A percentile compares a stretch with the other conserved stretches of the same genome.
These are phyloP conservation scores for Odontophorus gujanensis DNA, from an alignment of 2,113 vertebrate species.

Conservation along the genomic window DNA sequence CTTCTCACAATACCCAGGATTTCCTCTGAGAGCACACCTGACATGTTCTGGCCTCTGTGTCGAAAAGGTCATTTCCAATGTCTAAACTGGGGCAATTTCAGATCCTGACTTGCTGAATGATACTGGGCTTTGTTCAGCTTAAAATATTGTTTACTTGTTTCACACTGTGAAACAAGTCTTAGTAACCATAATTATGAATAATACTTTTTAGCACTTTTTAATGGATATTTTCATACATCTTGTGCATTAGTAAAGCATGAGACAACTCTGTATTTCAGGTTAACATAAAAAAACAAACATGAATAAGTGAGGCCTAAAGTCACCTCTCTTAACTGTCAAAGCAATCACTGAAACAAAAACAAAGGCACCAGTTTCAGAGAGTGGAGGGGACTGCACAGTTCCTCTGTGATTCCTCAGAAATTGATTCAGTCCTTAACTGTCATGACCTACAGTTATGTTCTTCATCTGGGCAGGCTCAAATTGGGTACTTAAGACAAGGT, in stretches of 20 bases:
- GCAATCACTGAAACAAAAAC: background rate
- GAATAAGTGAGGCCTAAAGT: background rate
- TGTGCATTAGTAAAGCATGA: background rate
- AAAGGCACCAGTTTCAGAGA: background rate
- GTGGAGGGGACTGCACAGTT: accelerated
- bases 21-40: background rate
- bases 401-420: too few species aligned
- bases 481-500: background rate
- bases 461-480: background rate
- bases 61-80: background rate
- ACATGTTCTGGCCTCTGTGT: background rate
- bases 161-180: background rate
- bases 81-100: background rate
- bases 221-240: background rate
- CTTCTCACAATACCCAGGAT: background rate
- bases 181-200: accelerated
- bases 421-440: background rate
- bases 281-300: background rate
- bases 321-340: background rate
- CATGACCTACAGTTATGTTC: background rate
- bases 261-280: background rate
- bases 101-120: background rate
- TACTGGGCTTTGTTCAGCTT: background rate
- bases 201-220: background rate
- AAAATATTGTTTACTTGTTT: background rate